Conservation (phyloP, 2,888 invertebrate species). For the Agonopterix heracliana region DNA sequence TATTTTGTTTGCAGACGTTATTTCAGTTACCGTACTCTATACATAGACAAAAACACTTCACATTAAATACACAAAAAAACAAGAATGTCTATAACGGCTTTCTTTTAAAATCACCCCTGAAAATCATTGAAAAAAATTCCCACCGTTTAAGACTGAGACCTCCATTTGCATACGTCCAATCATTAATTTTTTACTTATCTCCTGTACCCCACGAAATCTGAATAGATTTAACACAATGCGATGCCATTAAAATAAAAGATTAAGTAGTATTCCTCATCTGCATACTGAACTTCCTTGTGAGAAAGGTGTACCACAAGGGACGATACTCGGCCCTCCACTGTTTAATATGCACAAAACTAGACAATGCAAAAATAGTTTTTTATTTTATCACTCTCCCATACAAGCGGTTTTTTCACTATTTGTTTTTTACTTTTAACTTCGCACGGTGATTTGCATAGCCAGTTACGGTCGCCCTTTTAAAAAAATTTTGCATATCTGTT, state of each 20-base stretch:
- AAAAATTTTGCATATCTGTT: slow-evolving; percentile 44
- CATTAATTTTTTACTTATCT: slow-evolving; percentile 60
- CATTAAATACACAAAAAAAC: neutral
- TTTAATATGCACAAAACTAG: slow-evolving; percentile 51
- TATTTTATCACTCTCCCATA: slow-evolving; percentile 65
- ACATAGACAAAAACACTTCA: neutral
- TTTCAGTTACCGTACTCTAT: too few relatives aligned
- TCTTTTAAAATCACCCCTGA: slow-evolving; percentile 27
- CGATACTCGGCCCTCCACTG: slow-evolving; percentile 37
- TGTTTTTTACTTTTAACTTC: slow-evolving; percentile 69
- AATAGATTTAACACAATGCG: slow-evolving; percentile 66
- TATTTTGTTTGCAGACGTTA: too few relatives aligned
- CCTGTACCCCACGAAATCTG: slow-evolving; percentile 52
- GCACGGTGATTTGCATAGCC: slow-evolving; percentile 74
- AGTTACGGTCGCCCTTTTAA: slow-evolving; percentile 50
- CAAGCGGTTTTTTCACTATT: slow-evolving; percentile 64
- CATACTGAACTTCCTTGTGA: slow-evolving; percentile 60
- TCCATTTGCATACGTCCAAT: slow-evolving; percentile 64
- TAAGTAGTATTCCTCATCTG: slow-evolving; percentile 61
- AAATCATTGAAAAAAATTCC: slow-evolving; percentile 36
- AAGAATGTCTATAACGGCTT: neutral
- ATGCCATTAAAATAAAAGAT: slow-evolving; percentile 75
- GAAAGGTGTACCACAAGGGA: slow-evolving; percentile 58
- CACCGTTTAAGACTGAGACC: slow-evolving; percentile 44
- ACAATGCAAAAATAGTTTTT: slow-evolving; percentile 69